Evolutionary conservation across 1,140 invertebrate genomes (phyloP), one percentile per base, ranked within the genome.

Genomic region (Rhynchophorus ferrugineus): DNA sequence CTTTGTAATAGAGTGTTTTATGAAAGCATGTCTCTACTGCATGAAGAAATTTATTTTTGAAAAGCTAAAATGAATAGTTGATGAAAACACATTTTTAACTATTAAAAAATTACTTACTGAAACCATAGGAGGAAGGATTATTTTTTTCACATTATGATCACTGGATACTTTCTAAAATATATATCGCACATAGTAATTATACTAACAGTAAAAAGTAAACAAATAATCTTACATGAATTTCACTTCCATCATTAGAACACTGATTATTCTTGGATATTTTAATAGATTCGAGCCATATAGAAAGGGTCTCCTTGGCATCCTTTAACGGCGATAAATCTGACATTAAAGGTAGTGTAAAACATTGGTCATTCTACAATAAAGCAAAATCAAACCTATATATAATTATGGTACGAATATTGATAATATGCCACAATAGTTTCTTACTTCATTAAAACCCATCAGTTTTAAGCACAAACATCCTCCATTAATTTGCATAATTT

Each of bases 1-100:
- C 72, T 63, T 86, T 84, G 66, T 84, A 87, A 55, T 70, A 63
- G 54, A 84, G 63, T 43, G 85, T 77, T 13, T 62, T 60, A 61
- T 80, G 73, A 50, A 82, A 85, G 36, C 74, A 54, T 0, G 48
- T 36, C 56, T 77, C 71, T 7, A 86, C 71, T 29, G 66, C 66
- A 33, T 71, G 57, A 8, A 85, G 67, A 47, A 85, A 78, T 5
- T 55, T 48, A 37, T 74, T 79, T 3, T 44, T 50, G 55, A 53
- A 63, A 44, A 44, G 47, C 64, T 68, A 51, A 42, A 61, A 61
- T 56, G 52, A 33, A 46, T 37, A 13, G 18, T 29, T 37, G 20
- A 50, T 29, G 24, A 29, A 29, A 29, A 6, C 11, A 29, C 11
- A 6, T 29, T 29, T 29, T 6, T 29, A 6, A 6, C 11, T 53